phyloP scores from a whole-genome alignment of 2,797 vertebrate species.

The Chanos chanos region DNA sequence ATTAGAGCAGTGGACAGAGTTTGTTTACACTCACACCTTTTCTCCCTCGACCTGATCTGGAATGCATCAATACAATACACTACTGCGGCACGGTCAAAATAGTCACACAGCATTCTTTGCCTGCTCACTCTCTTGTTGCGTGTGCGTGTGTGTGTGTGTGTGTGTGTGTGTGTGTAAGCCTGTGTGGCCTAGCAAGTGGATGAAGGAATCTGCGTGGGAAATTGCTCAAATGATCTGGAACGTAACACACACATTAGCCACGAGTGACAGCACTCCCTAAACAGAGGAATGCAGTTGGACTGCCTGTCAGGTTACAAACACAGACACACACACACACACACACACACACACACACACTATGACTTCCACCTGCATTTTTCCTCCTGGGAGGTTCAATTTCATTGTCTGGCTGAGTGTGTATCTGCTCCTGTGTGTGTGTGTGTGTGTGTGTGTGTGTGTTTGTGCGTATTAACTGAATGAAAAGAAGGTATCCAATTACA shows the following conservation, averaged over 20 bases:
- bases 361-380: slow-evolving; percentile 5
- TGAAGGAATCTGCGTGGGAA: slow-evolving; percentile 58
- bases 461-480: too few relatives aligned
- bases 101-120: too few relatives aligned
- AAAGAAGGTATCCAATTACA: slow-evolving; percentile 1
- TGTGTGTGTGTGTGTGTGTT: too few relatives aligned
- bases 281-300: slow-evolving; percentile 65
- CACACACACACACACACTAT: not conserved
- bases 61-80: too few relatives aligned
- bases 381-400: slow-evolving; percentile 7
- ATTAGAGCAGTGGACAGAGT: too few relatives aligned
- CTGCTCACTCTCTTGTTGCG: not conserved
- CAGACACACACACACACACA: slow-evolving; percentile 14
- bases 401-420: slow-evolving; percentile 27
- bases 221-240: slow-evolving; percentile 49
- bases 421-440: slow-evolving; percentile 24
- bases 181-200: slow-evolving; percentile 44
- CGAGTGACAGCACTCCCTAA: slow-evolving; percentile 60
- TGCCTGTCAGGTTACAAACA: slow-evolving; percentile 39
- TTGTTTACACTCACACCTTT: too few relatives aligned
- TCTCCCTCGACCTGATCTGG: too few relatives aligned
- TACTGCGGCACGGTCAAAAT: not conserved
- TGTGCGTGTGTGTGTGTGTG: slow-evolving; percentile 22
- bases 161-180: slow-evolving; percentile 24
- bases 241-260: slow-evolving; percentile 55